Conservation (phyloP, 2,888 invertebrate species). For the Cataglyphis altisquamis region DNA sequence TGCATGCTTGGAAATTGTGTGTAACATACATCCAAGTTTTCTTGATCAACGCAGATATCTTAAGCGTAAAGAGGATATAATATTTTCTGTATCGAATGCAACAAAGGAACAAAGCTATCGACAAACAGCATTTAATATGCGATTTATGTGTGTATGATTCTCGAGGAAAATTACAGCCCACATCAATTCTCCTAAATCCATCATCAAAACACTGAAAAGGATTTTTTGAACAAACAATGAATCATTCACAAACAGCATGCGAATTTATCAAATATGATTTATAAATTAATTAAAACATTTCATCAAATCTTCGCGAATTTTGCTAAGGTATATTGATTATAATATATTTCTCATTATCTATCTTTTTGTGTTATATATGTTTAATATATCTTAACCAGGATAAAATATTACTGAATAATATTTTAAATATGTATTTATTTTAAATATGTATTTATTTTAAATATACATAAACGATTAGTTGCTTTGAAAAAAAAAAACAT, state of each 20-base stretch:
- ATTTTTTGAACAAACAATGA: background rate
- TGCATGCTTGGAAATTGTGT: background rate
- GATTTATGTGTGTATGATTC: slow-evolving; percentile 35
- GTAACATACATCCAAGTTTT: background rate
- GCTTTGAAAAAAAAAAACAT: background rate
- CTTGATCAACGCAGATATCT: slow-evolving; percentile 43
- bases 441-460: background rate
- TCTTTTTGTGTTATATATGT: too few relatives aligned
- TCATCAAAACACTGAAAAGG: background rate
- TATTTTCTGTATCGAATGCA: slow-evolving; percentile 66
- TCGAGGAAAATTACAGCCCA: slow-evolving; percentile 18
- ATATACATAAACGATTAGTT: background rate
- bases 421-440: background rate
- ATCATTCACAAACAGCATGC: background rate
- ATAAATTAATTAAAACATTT: background rate
- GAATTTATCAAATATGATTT: background rate
- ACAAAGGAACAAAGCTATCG: slow-evolving; percentile 69
- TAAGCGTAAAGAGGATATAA: slow-evolving; percentile 67
- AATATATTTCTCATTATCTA: background rate
- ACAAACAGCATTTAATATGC: slow-evolving; percentile 62
- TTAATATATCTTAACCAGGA: background rate
- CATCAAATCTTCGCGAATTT: background rate
- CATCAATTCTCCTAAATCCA: background rate
- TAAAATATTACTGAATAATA: background rate
- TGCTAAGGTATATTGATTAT: background rate